Base-by-base conservation (phyloP, 2,888 invertebrate genomes). In the Rambutsinella grinnellia region DNA sequence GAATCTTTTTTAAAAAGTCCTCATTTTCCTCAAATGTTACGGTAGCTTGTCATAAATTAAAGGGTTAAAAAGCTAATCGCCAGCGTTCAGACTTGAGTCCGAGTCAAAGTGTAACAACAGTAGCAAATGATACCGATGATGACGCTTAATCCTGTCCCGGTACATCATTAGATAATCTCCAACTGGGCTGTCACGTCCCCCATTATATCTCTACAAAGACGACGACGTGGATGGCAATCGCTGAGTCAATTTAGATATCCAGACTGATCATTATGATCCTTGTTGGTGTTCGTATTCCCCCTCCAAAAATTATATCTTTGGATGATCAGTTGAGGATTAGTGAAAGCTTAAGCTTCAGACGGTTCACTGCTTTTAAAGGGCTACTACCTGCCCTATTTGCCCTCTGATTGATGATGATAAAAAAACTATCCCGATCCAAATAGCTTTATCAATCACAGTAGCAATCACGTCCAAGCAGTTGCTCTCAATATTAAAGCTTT, bases 11-110 rank as follows among this genome's bases (percentile, higher is more conserved):
- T n/a, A n/a, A n/a, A n/a, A n/a, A n/a, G n/a, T n/a, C n/a, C n/a
- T n/a, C n/a, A n/a, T n/a, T n/a, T n/a, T n/a, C n/a, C n/a, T n/a
- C n/a, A n/a, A n/a, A n/a, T n/a, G n/a, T n/a, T n/a, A 71, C 72
- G 72, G 72, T 58, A 60, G 72, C 57, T 36, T 36, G 26, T 66
- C 49, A 36, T 53, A 72, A 72, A 74, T 74, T 66, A 66, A 74
- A 74, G 74, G 74, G 74, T 66, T 74, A 67, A 67, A n/a, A 60
- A 72, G 56, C 49, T 49, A n/a, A 17, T 47, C 6, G 13, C 8
- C 44, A 44, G 8, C 44, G 44, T 10, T 10, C 13, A 44, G 44
- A 44, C n/a, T 56, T 56, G 46, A 49, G 26, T 3, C 49, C 26
- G 27, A 57, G 17, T n/a, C n/a, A n/a, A n/a, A n/a, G n/a, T n/a